These are phyloP conservation scores for Sardinella longiceps DNA, from an alignment of 2,797 vertebrate genomes.

Conservation along the genomic window DNA sequence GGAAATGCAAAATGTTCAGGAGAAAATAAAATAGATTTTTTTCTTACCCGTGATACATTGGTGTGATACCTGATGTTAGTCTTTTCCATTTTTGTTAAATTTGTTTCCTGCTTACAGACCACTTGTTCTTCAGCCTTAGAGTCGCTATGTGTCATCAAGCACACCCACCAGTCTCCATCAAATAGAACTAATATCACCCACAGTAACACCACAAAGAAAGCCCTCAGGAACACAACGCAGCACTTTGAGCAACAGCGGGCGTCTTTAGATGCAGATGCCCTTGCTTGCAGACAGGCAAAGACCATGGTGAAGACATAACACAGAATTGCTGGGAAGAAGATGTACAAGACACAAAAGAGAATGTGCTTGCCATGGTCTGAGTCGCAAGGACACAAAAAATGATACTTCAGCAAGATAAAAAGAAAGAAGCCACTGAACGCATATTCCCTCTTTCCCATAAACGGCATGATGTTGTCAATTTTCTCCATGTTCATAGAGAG, in stretches of 20 bases:
- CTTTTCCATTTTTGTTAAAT: not conserved
- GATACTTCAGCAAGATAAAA: not conserved
- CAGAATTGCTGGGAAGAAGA: not conserved
- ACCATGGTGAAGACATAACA: not conserved
- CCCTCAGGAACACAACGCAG: not conserved
- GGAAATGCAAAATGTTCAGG: too few species aligned
- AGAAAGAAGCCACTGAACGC: not conserved
- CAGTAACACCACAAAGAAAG: not conserved
- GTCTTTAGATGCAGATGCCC: not conserved
- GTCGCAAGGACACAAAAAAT: not conserved
- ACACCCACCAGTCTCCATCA: not conserved
- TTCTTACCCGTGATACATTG: not conserved
- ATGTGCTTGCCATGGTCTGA: not conserved
- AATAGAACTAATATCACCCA: not conserved
- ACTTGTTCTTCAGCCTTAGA: not conserved
- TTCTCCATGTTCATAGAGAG: too few species aligned
- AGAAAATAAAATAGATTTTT: not conserved
- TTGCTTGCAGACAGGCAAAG: not conserved
- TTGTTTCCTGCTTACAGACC: not conserved
- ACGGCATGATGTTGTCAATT: too few species aligned
- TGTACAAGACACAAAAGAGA: not conserved
- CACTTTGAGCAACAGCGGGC: not conserved
- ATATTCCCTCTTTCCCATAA: too few species aligned
- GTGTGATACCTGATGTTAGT: not conserved
- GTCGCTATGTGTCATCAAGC: not conserved